phyloP scores from a whole-genome alignment of 1,140 invertebrate species.

The Sycophaga agraensis region DNA sequence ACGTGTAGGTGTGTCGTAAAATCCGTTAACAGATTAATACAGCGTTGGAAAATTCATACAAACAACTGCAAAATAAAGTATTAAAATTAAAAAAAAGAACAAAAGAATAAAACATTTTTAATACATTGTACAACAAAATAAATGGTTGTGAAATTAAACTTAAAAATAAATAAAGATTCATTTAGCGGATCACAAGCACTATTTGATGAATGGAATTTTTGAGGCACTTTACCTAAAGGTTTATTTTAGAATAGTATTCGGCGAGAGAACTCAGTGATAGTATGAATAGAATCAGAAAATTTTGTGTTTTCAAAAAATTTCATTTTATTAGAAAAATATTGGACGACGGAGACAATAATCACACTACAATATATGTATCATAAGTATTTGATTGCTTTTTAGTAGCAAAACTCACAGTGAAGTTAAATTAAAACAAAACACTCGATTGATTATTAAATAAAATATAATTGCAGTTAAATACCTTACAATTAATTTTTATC shows the following conservation, averaged over 20 bases:
- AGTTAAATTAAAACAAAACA: not conserved
- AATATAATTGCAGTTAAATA: not conserved
- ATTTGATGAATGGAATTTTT: conserved; percentile 6
- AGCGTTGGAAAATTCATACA: conserved; percentile 17
- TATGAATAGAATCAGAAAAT: conserved; percentile 6
- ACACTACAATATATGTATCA: conserved; percentile 8
- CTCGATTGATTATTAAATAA: not conserved
- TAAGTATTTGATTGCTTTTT: conserved; percentile 3
- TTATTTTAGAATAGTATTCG: not conserved
- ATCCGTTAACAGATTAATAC: conserved; percentile 17
- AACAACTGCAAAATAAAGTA: conserved; percentile 27
- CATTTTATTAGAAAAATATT: conserved; percentile 29
- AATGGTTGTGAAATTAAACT: not conserved
- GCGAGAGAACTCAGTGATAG: not conserved
- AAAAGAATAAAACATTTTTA: conserved; percentile 1
- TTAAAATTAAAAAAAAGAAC: conserved; percentile 20
- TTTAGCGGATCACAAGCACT: not conserved
- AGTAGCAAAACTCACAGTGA: conserved; percentile 7
- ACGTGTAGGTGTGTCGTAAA: conserved; percentile 1
- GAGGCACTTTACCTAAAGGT: conserved; percentile 11
- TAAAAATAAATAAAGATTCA: not conserved
- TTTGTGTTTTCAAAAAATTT: conserved; percentile 10
- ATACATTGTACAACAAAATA: too few relatives aligned
- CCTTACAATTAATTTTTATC: conserved; percentile 7
- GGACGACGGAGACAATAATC: not conserved